Base-by-base conservation (phyloP, 2,888 invertebrate species). In the Leptopilina drosophilae region DNA sequence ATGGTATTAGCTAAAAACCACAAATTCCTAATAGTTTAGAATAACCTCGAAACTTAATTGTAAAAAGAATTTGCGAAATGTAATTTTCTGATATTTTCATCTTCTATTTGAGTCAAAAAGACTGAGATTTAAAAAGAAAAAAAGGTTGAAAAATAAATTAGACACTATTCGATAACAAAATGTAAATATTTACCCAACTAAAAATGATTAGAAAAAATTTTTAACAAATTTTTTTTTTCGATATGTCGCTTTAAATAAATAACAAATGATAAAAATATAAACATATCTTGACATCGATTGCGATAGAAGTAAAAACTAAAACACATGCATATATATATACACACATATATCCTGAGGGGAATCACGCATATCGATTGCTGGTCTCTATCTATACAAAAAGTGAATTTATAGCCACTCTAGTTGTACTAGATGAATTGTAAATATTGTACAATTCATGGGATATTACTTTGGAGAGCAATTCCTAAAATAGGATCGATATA, bases 401-500 rank as follows among this genome's bases (percentile, higher is more conserved):
- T 73, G 33, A 56, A 73, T 73, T 53, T 49, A 73, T 33, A 73
- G n/a, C 73, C 73, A 56, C 53, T 73, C 73, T 53, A 56, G 33
- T 26, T 53, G 26, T 26, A 26, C 53, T 26, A 11, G 53, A 69
- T 53, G 53, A 69, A 69, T 33, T 53, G 69, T 69, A 69, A 56
- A 69, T 69, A 69, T 69, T 53, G 14, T 56, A 53, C 33, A n/a
- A 53, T 69, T 69, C 53, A 14, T 11, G 49, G 33, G 33, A n/a
- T 69, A 69, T 69, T 53, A 56, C 69, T 69, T 56, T 33, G 5
- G 7, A 56, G 53, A n/a, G 26, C 53, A 56, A 33, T 73, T 73
- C 56, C 53, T 73, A 33, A 73, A 73, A 73, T 73, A 73, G 73
- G 33, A 53, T 33, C 73, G 53, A 33, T 73, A 33, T 33, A 73